These are phyloP conservation scores for Chironex yamaguchii DNA, from an alignment of 30 jellyfish, hydroid and myxozoan species.

Conservation along the genomic window DNA sequence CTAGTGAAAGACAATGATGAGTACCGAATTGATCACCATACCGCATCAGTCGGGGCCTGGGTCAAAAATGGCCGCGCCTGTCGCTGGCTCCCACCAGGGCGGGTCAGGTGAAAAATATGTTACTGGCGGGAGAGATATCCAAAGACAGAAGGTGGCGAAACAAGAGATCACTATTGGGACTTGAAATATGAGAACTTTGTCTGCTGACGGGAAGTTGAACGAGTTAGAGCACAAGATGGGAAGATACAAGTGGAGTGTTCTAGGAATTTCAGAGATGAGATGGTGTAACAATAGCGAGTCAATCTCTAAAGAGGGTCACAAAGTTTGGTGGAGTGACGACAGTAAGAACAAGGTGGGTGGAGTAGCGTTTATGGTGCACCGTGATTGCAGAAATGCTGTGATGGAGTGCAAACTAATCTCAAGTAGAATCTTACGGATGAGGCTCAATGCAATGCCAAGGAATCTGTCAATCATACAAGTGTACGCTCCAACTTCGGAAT, in stretches of 20 bases:
- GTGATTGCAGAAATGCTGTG: constrained; percentile 11
- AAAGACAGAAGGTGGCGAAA: constrained; percentile 44
- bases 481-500: constrained; percentile 62
- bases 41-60: constrained; percentile 70
- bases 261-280: constrained; percentile 56
- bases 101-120: constrained; percentile 35
- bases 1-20: constrained; percentile 50
- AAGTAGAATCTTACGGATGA: constrained; percentile 53
- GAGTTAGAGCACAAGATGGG: constrained; percentile 49
- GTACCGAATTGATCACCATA: constrained; percentile 12
- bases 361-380: constrained; percentile 38
- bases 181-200: constrained; percentile 60
- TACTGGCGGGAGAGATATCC: constrained; percentile 26
- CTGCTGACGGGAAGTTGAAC: constrained; percentile 36
- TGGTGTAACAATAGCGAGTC: constrained; percentile 41
- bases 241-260: constrained; percentile 32
- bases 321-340: constrained; percentile 67
- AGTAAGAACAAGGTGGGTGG: constrained; percentile 4
- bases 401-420: constrained; percentile 46
- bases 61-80: constrained; percentile 62
- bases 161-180: constrained; percentile 60
- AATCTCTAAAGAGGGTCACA: constrained; percentile 46
- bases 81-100: constrained; percentile 48
- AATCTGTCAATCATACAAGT: constrained; percentile 42
- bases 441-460: constrained; percentile 18